Evolutionary conservation across 2,113 vertebrate species (phyloP).

Genomic region (Petrocephalus microphthalmus): DNA sequence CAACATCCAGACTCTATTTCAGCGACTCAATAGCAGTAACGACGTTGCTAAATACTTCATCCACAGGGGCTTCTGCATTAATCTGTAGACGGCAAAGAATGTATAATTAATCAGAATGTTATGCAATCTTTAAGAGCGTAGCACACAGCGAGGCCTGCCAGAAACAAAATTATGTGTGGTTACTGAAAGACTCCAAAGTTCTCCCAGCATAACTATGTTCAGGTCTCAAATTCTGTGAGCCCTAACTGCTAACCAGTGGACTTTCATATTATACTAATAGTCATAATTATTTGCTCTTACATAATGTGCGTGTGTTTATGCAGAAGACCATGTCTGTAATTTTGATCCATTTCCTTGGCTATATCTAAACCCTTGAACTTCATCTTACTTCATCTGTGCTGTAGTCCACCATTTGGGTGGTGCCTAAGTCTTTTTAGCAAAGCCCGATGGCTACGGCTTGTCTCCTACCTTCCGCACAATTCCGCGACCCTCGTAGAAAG

Average conservation of each 20-base stretch:
- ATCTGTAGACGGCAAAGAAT: conserved; percentile 58
- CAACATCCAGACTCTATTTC: conserved; percentile 54
- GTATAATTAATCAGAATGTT: not conserved
- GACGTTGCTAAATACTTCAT: conserved; percentile 81
- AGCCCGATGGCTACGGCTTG: not conserved
- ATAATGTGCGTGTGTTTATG: not conserved
- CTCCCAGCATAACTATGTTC: no score
- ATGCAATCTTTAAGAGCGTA: not conserved
- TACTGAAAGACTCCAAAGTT: not conserved
- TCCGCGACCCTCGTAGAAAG: conserved; percentile 79
- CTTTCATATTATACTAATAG: not conserved
- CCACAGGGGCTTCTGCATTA: conserved; percentile 82
- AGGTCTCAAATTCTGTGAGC: not conserved
- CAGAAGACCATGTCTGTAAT: not conserved
- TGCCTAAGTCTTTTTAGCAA: not conserved
- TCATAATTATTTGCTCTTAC: not conserved
- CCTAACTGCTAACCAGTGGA: not conserved
- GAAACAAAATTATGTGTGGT: not conserved
- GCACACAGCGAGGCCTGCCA: not conserved
- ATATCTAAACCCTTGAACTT: not conserved
- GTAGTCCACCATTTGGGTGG: not conserved
- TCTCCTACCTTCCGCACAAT: conserved; percentile 84
- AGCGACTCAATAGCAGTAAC: conserved; percentile 73
- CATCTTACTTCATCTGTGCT: not conserved
- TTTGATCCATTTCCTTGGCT: not conserved